Base-by-base conservation (phyloP, 2,113 vertebrate genomes). In the Planiliza haematocheilus region DNA sequence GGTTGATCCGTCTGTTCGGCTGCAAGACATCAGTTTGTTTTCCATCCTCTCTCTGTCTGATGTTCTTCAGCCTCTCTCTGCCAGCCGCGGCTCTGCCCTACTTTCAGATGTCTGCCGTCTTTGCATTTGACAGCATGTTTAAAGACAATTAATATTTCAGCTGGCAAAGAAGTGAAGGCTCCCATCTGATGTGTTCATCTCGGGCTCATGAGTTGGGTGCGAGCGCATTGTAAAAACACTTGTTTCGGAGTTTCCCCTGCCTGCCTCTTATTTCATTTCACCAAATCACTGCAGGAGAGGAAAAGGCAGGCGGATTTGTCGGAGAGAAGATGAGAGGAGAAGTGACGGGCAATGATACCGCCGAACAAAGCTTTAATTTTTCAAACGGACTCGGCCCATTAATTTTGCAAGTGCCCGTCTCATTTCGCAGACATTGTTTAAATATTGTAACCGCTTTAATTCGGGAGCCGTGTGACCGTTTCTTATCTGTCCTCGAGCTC, bases 111-210 rank as follows among this genome's bases (percentile, higher is more conserved):
- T 71, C 71, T 64, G 77, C 76, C 60, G 12, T 85, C 75, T 86
- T 76, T 81, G 79, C 79, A 74, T 88, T 81, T 62, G 81, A 91
- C 84, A 70, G 84, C 77, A 59, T 64, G 64, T 86, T 90, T 84
- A 86, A 91, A 87, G 69, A 50, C 86, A 84, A 88, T 89, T 1
- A 43, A 89, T 89, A 87, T 92, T 91, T 89, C 62, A 89, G 80
- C 60, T 53, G 57, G 70, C 43, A 42, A 48, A 82, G 62, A 79
- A 73, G 70, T 36, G 8, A 80, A 68, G 52, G 72, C 61, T 65
- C 75, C 70, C 53, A 65, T 84, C 49, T 52, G 59, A 64, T 37
- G 85, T 73, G 82, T 83, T 79, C 68, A 66, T 76, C 72, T 51
- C 63, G 9, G n/a, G 61, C 62, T 53, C 1, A 4, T 51, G 50